Evolutionary conservation across 2,113 vertebrate genomes (phyloP), one percentile per base, ranked within the genome.

Genomic region (Ceyx cyanopectus): DNA sequence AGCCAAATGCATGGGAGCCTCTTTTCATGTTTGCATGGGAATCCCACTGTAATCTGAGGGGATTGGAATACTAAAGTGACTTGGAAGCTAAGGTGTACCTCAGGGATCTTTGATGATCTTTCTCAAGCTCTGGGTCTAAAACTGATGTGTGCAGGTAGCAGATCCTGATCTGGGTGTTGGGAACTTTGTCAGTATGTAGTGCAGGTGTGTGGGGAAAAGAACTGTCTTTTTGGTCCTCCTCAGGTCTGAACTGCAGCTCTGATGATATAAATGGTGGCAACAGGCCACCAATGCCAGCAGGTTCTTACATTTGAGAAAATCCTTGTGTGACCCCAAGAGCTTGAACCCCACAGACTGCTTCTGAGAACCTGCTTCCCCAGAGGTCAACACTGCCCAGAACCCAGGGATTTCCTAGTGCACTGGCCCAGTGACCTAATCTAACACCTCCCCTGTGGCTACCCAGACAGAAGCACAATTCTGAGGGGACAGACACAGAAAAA

Each of bases 371-470:
- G 24, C 54, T 22, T 73, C 14, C 40, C 58, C 34, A 63, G 50
- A 51, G 8, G 4, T 61, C 29, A 87, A 76, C 24, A 9, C 7
- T 37, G 18, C 6, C 50, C 9, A 15, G 40, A 43, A 56, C 17
- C 30, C 34, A 26, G 40, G 24, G 29, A 3, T 2, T 60, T 73
- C 24, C 37, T 23, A 29, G 7, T 10, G 9, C 21, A 2, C 5
- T 14, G 34, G 34, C 17, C 26, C 56, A 60, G 29, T 22, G 18
- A 68, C n/a, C 8, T 69, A 37, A 89, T 41, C 11, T 11, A 29
- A n/a, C 9, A 8, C 12, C 29, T 45, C 20, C 30, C 24, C 1
- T 1, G 0, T 1, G 7, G 41, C 23, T 8, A 27, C 45, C 10
- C 29, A n/a, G 30, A 34, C 56, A 70, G 48, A 63, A 83, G 18